Evolutionary conservation across 2,888 invertebrate genomes (phyloP).

Genomic region (Andrena trimmerana): DNA sequence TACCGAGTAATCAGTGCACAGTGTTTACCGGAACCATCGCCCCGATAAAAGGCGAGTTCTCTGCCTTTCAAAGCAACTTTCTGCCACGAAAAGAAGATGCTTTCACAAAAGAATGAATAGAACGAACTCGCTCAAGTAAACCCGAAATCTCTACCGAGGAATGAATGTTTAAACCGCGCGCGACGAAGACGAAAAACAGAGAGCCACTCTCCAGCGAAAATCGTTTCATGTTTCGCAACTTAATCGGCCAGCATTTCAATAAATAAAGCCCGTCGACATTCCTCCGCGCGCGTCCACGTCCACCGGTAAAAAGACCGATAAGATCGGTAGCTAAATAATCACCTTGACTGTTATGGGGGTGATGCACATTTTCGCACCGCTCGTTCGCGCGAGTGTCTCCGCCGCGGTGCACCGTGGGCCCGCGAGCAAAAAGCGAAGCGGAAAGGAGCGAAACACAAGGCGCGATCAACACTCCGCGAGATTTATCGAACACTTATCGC

Average conservation of each 20-base stretch:
- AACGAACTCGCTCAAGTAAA: no score
- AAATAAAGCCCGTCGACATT: constrained; percentile 47
- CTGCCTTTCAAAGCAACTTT: background rate
- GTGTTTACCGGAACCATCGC: background rate
- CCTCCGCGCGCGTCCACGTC: constrained; percentile 11
- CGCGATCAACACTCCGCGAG: constrained; percentile 13
- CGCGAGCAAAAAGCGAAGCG: no score
- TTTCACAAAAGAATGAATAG: background rate
- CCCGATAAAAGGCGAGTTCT: background rate
- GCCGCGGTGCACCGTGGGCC: background rate
- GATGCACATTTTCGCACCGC: constrained; percentile 73
- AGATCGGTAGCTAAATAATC: constrained; percentile 62
- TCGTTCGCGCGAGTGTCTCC: background rate
- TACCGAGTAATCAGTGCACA: constrained; percentile 11
- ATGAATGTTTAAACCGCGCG: background rate
- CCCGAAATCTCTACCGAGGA: no score
- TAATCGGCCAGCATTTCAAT: constrained; percentile 47
- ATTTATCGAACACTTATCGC: constrained; percentile 62
- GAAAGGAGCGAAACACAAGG: background rate
- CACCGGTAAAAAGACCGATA: constrained; percentile 46
- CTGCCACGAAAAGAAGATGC: background rate
- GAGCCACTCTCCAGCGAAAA: constrained; percentile 25
- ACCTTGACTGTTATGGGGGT: constrained; percentile 71
- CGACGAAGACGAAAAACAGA: background rate
- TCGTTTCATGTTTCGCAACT: constrained; percentile 23